Base-by-base conservation (phyloP, 2,113 vertebrate species). In the Lutjanus erythropterus region DNA sequence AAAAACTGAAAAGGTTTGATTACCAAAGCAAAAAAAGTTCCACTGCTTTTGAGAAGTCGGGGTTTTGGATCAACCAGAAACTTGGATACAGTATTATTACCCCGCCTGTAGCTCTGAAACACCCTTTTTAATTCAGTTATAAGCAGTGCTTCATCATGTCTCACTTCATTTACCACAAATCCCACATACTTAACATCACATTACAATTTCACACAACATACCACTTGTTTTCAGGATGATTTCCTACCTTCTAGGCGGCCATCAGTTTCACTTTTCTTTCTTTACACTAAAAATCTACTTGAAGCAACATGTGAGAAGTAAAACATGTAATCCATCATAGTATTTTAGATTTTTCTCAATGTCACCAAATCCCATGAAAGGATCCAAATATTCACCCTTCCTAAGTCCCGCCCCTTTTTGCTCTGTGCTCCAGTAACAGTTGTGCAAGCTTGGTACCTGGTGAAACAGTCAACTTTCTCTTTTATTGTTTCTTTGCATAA, bases 91-190 rank as follows among this genome's bases (percentile, higher is more conserved):
- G 88, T 89, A 91, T 93, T 95, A 93, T 90, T 86, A 87, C 44
- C 16, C 93, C 94, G 91, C 94, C 94, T 71, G 49, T 49, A 94
- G 93, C 92, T 72, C 94, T 94, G 90, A 95, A 93, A 31, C 44
- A 73, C 35, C 41, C 84, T 27, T 31, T 71, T 93, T 83, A 39
- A 90, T 93, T 90, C 88, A 60, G 19, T 95, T 8, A 23, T 2
- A 60, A 33, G 93, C 95, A 96, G 93, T 65, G 16, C n/a, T 66
- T 46, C 27, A 19, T 61, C 41, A 33, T 15, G 27, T 55, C 69
- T 19, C 47, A 61, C 33, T 0, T 61, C 75, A 95, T 94, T 60
- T 66, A 70, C 58, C 35, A 72, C n/a, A 93, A 37, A 68, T 42
- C 42, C 27, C 8, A 52, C 35, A 49, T 35, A 9, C 25, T 29